Conservation (phyloP, 2,888 invertebrate species). For the Pheosia tremula region DNA sequence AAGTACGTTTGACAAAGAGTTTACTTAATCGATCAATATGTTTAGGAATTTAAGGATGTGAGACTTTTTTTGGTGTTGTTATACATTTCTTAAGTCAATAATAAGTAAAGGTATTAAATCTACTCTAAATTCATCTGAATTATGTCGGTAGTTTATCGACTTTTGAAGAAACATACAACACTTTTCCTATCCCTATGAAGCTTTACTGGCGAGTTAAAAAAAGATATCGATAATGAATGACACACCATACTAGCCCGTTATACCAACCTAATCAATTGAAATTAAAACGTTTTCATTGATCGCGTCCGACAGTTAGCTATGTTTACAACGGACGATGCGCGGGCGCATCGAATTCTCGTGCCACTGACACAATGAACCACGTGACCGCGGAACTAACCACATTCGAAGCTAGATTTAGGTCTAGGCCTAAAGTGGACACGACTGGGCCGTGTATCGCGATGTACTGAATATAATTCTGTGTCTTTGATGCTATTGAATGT, state of each 20-base stretch:
- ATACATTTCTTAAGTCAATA: no score
- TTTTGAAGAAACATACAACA: no score
- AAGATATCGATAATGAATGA: background rate
- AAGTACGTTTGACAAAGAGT: no score
- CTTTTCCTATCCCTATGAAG: no score
- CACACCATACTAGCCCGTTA: background rate
- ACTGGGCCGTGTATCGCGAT: background rate
- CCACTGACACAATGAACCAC: conserved; percentile 56
- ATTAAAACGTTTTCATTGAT: background rate
- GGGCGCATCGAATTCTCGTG: conserved; percentile 41
- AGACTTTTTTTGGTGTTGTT: no score
- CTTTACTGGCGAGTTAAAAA: no score
- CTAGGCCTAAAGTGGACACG: conserved; percentile 4
- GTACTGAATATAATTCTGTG: background rate
- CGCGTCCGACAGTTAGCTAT: conserved; percentile 11
- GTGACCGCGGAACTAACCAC: conserved; percentile 26
- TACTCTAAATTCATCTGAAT: no score
- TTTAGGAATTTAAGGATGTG: no score
- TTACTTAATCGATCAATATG: no score
- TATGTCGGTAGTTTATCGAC: no score
- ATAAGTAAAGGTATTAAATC: no score
- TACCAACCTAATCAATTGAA: background rate
- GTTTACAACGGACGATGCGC: conserved; percentile 26
- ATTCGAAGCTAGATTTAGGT: conserved; percentile 14
- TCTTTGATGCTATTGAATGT: background rate